phyloP scores from a whole-genome alignment of 2,113 vertebrate genomes.

The Gila orcuttii region DNA sequence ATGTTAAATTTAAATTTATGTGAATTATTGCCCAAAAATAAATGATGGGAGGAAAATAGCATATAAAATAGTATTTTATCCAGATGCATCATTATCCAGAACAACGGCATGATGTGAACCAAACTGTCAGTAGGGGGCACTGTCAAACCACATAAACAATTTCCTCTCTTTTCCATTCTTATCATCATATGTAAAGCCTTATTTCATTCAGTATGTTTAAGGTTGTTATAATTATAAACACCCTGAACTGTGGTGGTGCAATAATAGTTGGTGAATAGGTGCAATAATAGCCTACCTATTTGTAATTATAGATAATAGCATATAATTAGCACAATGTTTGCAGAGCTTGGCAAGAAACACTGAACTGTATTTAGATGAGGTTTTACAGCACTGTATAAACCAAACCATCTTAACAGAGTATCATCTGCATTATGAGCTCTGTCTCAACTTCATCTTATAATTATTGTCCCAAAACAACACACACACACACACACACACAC shows the following conservation, averaged over 20 bases:
- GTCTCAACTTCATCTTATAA: neutral
- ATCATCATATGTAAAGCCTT: neutral
- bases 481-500: slow-evolving; percentile 25
- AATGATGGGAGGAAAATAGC: neutral
- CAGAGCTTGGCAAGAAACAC: slow-evolving; percentile 9
- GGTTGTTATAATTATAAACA: slow-evolving; percentile 19
- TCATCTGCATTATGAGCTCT: slow-evolving; percentile 3
- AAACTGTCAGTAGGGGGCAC: slow-evolving; percentile 53
- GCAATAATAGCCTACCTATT: slow-evolving; percentile 31
- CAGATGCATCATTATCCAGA: neutral
- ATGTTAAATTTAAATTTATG: no score
- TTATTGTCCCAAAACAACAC: slow-evolving; percentile 2
- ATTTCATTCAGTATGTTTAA: neutral
- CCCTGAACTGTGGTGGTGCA: neutral
- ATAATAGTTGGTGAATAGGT: slow-evolving; percentile 4
- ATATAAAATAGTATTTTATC: neutral
- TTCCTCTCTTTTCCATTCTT: neutral
- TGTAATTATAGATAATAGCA: slow-evolving; percentile 26
- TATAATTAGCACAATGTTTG: slow-evolving; percentile 15
- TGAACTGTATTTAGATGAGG: neutral
- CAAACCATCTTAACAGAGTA: neutral
- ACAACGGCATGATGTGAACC: neutral
- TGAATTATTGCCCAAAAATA: neutral
- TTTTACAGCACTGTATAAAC: neutral
- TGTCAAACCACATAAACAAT: slow-evolving; percentile 36